Evolutionary conservation across 1,140 invertebrate species (phyloP).

Genomic region (Lucilia cuprina): DNA sequence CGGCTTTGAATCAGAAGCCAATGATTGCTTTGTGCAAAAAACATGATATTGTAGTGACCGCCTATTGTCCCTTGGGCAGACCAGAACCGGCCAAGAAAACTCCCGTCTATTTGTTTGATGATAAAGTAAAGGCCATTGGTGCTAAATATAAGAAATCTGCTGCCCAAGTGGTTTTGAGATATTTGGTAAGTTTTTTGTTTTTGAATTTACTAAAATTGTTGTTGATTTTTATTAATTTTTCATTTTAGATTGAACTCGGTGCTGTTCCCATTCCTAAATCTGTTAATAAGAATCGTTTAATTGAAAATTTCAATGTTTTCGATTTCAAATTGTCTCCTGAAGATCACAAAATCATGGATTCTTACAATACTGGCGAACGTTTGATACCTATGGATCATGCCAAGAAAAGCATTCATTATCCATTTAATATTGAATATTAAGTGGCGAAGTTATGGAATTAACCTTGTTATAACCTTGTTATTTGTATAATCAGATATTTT

Average conservation of each 20-base stretch:
- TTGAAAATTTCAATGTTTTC: slow-evolving; percentile 79
- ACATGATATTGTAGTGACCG: slow-evolving; percentile 74
- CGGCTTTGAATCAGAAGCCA: slow-evolving; percentile 76
- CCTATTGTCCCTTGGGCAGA: slow-evolving; percentile 81
- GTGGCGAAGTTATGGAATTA: not conserved
- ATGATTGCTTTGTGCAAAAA: slow-evolving; percentile 73
- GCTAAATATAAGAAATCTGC: slow-evolving; percentile 75
- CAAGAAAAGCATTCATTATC: slow-evolving; percentile 69
- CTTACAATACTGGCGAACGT: slow-evolving; percentile 65
- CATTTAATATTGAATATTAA: slow-evolving; percentile 65
- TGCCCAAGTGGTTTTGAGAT: slow-evolving; percentile 73
- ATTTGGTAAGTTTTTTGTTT: slow-evolving; percentile 65
- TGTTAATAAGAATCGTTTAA: slow-evolving; percentile 75
- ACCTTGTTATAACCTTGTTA: too few species aligned
- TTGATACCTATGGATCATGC: slow-evolving; percentile 55
- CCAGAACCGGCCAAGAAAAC: slow-evolving; percentile 76
- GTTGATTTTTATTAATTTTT: not conserved
- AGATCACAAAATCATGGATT: slow-evolving; percentile 68
- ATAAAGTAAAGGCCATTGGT: slow-evolving; percentile 69
- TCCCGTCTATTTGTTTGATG: slow-evolving; percentile 70
- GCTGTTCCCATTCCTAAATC: slow-evolving; percentile 85
- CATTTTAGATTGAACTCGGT: slow-evolving; percentile 70
- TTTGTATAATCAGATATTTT: not conserved
- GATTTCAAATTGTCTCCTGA: slow-evolving; percentile 75
- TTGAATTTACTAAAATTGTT: slow-evolving; percentile 60